phyloP scores from a whole-genome alignment of 2,113 vertebrate genomes.

The Zingel zingel region DNA sequence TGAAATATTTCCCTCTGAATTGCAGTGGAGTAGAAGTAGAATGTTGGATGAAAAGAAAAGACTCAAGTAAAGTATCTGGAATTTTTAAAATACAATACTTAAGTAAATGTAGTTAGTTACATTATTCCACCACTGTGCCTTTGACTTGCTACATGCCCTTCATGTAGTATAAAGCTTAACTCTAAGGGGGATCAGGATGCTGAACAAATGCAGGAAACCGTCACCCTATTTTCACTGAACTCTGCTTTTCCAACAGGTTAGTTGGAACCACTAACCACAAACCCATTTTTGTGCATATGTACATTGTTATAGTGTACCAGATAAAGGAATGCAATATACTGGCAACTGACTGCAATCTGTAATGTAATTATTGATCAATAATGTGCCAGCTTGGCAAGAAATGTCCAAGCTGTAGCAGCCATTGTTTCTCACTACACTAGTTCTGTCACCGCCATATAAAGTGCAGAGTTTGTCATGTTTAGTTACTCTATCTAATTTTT shows the following conservation, averaged over 20 bases:
- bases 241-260: neutral
- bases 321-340: neutral
- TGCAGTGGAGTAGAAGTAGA: too few species aligned
- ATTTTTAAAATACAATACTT: too few species aligned
- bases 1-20: too few species aligned
- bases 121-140: neutral
- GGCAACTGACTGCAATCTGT: neutral
- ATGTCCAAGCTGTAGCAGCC: neutral
- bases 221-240: neutral
- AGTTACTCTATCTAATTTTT: neutral
- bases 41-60: too few species aligned
- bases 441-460: neutral
- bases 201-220: neutral
- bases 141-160: neutral
- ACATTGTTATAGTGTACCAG: neutral
- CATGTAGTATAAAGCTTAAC: neutral
- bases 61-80: too few species aligned
- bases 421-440: neutral
- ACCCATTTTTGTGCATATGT: neutral
- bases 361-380: conserved; percentile 13
- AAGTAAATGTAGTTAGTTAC: too few species aligned
- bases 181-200: neutral
- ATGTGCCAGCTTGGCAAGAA: neutral
- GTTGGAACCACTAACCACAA: neutral
- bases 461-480: neutral